phyloP scores from a whole-genome alignment of 2,113 vertebrate species.

The Macquaria australasica region DNA sequence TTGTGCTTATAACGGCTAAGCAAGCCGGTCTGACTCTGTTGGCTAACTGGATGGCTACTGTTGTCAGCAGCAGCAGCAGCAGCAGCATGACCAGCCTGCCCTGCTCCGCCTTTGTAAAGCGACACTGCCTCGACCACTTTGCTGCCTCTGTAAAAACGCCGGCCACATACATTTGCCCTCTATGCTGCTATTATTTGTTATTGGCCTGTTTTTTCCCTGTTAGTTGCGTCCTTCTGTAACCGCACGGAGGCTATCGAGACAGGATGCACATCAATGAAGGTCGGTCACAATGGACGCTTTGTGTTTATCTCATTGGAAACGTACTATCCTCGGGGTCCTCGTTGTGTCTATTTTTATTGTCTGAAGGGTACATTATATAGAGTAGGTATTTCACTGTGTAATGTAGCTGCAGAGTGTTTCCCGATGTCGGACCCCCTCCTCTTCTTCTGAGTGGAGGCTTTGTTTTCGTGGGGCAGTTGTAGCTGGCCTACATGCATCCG shows the following conservation, averaged over 20 bases:
- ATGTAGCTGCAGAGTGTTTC: constrained; percentile 25
- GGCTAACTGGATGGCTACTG: constrained; percentile 69
- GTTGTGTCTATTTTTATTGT: constrained; percentile 7
- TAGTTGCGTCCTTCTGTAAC: constrained; percentile 37
- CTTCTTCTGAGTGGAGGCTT: constrained; percentile 65
- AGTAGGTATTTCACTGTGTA: background rate
- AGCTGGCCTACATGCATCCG: constrained; percentile 75
- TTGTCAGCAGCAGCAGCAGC: constrained; percentile 65
- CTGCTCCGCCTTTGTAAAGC: constrained; percentile 60
- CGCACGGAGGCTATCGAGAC: constrained; percentile 39
- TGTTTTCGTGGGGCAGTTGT: constrained; percentile 79
- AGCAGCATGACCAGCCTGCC: constrained; percentile 57
- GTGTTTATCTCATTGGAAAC: constrained; percentile 44
- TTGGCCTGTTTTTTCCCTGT: background rate
- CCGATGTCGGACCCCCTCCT: constrained; percentile 34
- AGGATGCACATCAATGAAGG: constrained; percentile 73
- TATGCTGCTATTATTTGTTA: background rate
- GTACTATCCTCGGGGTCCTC: background rate
- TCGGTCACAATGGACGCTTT: constrained; percentile 68
- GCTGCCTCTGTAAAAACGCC: constrained; percentile 28
- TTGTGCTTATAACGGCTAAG: constrained; percentile 29
- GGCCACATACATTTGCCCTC: background rate
- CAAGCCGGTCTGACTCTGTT: constrained; percentile 32
- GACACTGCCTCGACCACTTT: constrained; percentile 38
- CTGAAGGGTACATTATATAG: background rate